A percentile compares a stretch with the other conserved stretches of the same genome.
Conservation (phyloP, 2,888 invertebrate species). For the Catotricha subobsoleta region DNA sequence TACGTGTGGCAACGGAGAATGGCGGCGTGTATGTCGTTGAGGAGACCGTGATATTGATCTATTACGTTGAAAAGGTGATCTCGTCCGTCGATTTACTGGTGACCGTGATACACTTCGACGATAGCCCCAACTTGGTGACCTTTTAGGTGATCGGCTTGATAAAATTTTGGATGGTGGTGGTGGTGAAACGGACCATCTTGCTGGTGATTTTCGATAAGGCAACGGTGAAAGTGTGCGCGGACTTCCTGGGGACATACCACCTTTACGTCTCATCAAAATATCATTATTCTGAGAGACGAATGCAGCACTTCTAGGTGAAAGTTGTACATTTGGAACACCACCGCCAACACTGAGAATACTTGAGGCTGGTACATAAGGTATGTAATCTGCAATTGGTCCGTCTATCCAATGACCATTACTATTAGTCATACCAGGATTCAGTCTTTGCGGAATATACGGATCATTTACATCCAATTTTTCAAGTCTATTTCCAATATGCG, state of each 20-base stretch:
- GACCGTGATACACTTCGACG: conserved; percentile 5
- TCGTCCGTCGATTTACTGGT: conserved; percentile 1
- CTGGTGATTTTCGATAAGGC: conserved; percentile 7
- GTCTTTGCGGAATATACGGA: conserved; percentile 12
- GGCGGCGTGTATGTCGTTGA: conserved; percentile 1
- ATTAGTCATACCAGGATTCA: background rate
- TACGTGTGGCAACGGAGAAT: conserved; percentile 8
- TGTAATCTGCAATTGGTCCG: conserved; percentile 1
- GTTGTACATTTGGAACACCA: conserved; percentile 10
- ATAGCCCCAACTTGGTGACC: background rate
- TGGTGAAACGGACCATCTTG: conserved; percentile 5
- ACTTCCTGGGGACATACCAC: conserved; percentile 9
- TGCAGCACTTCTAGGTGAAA: conserved; percentile 14
- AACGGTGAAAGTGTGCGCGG: conserved; percentile 5
- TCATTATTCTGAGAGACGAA: conserved; percentile 14
- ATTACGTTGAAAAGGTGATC: conserved; percentile 5
- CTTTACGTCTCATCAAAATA: conserved; percentile 12
- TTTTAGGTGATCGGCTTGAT: background rate
- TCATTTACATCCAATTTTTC: conserved; percentile 9
- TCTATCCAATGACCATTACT: conserved; percentile 1
- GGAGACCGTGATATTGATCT: conserved; percentile 6
- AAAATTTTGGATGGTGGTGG: background rate
- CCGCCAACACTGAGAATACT: background rate
- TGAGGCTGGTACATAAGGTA: conserved; percentile 7
- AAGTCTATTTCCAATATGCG: no score